phyloP scores from a whole-genome alignment of 2,888 invertebrate species.

The Lysandra coridon region DNA sequence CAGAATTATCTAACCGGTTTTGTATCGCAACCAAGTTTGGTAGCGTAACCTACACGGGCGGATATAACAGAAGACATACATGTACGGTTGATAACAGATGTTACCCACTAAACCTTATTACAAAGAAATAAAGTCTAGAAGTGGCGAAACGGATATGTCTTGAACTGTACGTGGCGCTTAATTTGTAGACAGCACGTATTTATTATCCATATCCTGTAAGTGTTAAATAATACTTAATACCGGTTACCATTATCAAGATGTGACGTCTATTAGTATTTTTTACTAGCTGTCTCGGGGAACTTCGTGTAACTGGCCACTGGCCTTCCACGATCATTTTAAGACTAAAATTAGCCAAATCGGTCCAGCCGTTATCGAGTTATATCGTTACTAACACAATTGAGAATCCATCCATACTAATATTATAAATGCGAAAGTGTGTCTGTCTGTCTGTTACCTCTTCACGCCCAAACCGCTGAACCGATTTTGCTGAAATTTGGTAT shows the following conservation, averaged over 20 bases:
- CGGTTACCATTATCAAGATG: neutral
- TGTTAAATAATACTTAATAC: neutral
- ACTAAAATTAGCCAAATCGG: no score
- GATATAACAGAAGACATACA: neutral
- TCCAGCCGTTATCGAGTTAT: no score
- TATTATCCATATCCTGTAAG: constrained; percentile 2
- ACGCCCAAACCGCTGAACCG: no score
- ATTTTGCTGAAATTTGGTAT: no score
- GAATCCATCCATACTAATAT: no score
- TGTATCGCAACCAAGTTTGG: neutral
- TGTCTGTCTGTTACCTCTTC: no score
- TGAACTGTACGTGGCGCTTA: neutral
- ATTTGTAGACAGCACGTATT: constrained; percentile 12
- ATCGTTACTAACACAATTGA: no score
- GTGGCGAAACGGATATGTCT: neutral
- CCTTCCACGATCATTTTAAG: no score
- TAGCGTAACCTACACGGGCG: neutral
- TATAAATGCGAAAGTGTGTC: no score
- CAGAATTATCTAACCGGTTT: constrained; percentile 4
- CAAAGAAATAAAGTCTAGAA: neutral
- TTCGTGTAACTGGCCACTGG: no score
- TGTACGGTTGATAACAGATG: neutral
- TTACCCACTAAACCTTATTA: neutral
- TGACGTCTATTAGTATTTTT: neutral
- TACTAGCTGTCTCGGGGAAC: no score